These are phyloP conservation scores for Catostylus mosaicus DNA, from an alignment of 30 jellyfish, hydroid and myxozoan genomes.

Conservation along the genomic window DNA sequence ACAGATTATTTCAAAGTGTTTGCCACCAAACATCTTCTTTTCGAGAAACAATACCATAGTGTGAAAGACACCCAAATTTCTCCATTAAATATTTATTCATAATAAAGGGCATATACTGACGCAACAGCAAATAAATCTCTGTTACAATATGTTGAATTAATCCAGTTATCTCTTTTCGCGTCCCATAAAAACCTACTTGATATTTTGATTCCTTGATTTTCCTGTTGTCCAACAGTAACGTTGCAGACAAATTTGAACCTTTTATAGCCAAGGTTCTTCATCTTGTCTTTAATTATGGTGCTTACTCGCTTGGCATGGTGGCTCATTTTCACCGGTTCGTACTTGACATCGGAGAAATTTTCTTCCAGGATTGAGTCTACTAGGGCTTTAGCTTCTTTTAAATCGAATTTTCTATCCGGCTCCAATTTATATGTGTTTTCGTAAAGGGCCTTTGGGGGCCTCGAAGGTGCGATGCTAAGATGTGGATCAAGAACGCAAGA, in stretches of 20 bases:
- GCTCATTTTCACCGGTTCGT: conserved; percentile 68
- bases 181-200: conserved; percentile 98
- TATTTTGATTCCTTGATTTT: conserved; percentile 74
- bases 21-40: neutral
- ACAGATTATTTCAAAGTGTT: no score
- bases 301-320: conserved; percentile 70
- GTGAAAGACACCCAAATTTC: neutral
- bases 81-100: conserved; percentile 52
- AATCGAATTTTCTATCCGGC: conserved; percentile 74
- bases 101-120: conserved; percentile 79
- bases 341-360: conserved; percentile 53
- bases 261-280: conserved; percentile 67
- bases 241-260: conserved; percentile 84
- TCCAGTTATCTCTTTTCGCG: conserved; percentile 88
- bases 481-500: conserved; percentile 25
- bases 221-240: conserved; percentile 79
- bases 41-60: neutral
- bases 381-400: conserved; percentile 42
- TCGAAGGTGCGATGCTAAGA: neutral
- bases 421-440: conserved; percentile 93
- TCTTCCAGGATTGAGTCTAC: conserved; percentile 65
- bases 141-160: conserved; percentile 56
- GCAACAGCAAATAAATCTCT: conserved; percentile 70
- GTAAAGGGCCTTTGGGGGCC: conserved; percentile 39
- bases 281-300: conserved; percentile 63